phyloP scores from a whole-genome alignment of 2,113 vertebrate genomes.

The Sus scrofa region T2T-Sscrofa CM000824.6:124258001-124258500 shows the following conservation, averaged over 20 bases:
- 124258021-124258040: constrained; percentile 33
- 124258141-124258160: background rate
- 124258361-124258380: too few species aligned
- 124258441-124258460: too few species aligned
- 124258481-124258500: too few species aligned
- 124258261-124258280: background rate
- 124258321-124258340: background rate
- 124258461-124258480: too few species aligned
- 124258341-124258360: background rate
- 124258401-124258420: too few species aligned
- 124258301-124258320: background rate
- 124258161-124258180: background rate
- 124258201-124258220: background rate
- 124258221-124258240: constrained; percentile 33
- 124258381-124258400: too few species aligned
- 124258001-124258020: background rate
- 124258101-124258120: background rate
- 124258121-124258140: constrained; percentile 13
- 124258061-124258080: background rate
- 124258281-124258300: background rate
- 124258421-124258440: too few species aligned
- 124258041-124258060: background rate
- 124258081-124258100: background rate
- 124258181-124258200: background rate
- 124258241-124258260: constrained; percentile 5